These are phyloP conservation scores for Tinamus guttatus DNA, from an alignment of 2,113 vertebrate genomes.

Conservation along the genomic window DNA sequence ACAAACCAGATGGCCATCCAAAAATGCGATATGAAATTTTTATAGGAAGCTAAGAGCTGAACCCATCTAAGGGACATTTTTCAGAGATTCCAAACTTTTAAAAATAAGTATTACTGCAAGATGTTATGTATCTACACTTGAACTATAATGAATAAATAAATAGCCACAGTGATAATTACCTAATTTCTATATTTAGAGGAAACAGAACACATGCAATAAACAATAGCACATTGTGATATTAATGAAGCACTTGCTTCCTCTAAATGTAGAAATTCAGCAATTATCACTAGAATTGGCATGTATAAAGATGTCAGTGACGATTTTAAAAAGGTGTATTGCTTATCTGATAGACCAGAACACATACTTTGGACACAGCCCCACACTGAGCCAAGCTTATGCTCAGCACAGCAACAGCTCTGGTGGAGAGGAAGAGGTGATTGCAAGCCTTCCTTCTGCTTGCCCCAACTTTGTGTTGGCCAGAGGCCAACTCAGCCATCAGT, in stretches of 20 bases:
- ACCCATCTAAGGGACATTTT: slow-evolving; percentile 74
- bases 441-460: slow-evolving; percentile 67
- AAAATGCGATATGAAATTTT: slow-evolving; percentile 85
- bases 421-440: slow-evolving; percentile 58
- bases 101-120: slow-evolving; percentile 79
- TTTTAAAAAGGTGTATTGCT: slow-evolving; percentile 78
- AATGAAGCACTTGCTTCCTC: slow-evolving; percentile 76
- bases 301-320: slow-evolving; percentile 76
- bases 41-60: slow-evolving; percentile 81
- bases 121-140: slow-evolving; percentile 72
- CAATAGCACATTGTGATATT: slow-evolving; percentile 80
- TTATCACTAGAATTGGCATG: slow-evolving; percentile 79
- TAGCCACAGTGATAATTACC: slow-evolving; percentile 76
- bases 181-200: slow-evolving; percentile 80
- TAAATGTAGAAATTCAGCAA: slow-evolving; percentile 83
- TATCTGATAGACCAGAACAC: slow-evolving; percentile 76
- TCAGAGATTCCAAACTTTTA: slow-evolving; percentile 80
- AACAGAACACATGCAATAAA: slow-evolving; percentile 75
- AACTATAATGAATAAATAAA: slow-evolving; percentile 73
- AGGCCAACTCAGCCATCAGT: slow-evolving; percentile 60
- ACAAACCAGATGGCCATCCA: slow-evolving; percentile 86
- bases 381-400: slow-evolving; percentile 70
- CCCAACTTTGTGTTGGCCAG: slow-evolving; percentile 34
- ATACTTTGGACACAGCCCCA: slow-evolving; percentile 62
- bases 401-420: background rate